These are phyloP conservation scores for Tonatia bakeri DNA, from an alignment of 2,113 vertebrate genomes.

Conservation along the genomic window DNA sequence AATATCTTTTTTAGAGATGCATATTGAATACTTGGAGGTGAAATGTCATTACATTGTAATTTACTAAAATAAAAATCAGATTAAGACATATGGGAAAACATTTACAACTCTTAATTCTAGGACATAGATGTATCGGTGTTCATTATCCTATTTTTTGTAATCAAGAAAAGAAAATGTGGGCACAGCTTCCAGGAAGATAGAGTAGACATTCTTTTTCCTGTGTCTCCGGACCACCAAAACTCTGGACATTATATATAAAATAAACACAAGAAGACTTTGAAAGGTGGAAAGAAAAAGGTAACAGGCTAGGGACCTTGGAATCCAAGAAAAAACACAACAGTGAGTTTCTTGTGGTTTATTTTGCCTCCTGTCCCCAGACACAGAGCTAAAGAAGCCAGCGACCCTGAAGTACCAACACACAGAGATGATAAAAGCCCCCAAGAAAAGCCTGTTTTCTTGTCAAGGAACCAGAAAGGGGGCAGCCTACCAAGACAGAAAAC, in stretches of 20 bases:
- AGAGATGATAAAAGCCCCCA: background rate
- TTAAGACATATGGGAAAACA: background rate
- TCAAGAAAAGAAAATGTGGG: background rate
- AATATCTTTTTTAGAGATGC: background rate
- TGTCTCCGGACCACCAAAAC: background rate
- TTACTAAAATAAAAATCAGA: background rate
- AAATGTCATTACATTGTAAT: background rate
- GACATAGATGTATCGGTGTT: background rate
- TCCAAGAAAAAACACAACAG: background rate
- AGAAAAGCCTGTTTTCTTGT: background rate
- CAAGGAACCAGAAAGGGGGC: background rate
- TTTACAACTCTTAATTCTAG: background rate
- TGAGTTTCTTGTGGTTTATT: background rate
- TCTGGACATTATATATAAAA: background rate
- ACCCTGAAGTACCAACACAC: background rate
- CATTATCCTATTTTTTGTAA: background rate
- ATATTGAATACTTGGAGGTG: background rate
- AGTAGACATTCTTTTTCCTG: background rate
- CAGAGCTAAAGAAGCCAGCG: background rate
- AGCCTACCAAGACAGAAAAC: background rate
- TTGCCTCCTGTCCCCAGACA: background rate
- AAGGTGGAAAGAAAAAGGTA: background rate
- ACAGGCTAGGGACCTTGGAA: background rate
- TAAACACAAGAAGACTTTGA: background rate
- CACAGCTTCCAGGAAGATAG: background rate